Conservation (phyloP, 2,888 invertebrate species). For the Volucella inflata region DNA sequence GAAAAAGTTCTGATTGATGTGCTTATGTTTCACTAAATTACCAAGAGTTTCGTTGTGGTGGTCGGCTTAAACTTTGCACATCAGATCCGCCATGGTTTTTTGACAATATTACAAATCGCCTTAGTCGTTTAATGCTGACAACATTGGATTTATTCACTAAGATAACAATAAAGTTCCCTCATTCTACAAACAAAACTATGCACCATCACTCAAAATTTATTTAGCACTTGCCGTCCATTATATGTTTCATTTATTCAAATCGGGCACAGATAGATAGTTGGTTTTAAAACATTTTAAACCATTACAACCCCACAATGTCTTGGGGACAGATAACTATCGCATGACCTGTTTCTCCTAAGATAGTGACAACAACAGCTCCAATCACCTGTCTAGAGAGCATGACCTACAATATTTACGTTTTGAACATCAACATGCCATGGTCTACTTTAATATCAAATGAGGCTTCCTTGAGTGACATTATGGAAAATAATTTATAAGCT, state of each 20-base stretch:
- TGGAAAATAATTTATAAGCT: slow-evolving; percentile 39
- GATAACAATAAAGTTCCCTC: too few species aligned
- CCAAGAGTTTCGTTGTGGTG: too few species aligned
- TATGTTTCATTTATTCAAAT: slow-evolving; percentile 1
- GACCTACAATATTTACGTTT: neutral
- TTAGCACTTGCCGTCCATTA: slow-evolving; percentile 1
- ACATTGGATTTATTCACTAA: too few species aligned
- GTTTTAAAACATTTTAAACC: slow-evolving; percentile 39
- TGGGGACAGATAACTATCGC: neutral
- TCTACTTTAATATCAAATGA: slow-evolving; percentile 46
- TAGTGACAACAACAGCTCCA: slow-evolving; percentile 22
- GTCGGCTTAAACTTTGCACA: too few species aligned
- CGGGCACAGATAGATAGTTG: slow-evolving; percentile 9
- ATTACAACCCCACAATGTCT: slow-evolving; percentile 30
- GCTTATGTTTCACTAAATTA: too few species aligned
- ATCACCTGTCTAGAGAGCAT: slow-evolving; percentile 21
- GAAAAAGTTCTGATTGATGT: too few species aligned
- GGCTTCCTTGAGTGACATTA: slow-evolving; percentile 31
- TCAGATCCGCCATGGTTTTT: too few species aligned
- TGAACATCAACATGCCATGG: slow-evolving; percentile 9
- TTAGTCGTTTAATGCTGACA: too few species aligned
- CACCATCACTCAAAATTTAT: slow-evolving; percentile 7
- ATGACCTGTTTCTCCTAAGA: slow-evolving; percentile 13
- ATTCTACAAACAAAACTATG: neutral
- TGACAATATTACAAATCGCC: too few species aligned